Evolutionary conservation across 1,140 invertebrate genomes (phyloP), one percentile per base, ranked within the genome.

Genomic region (Temnothorax curvispinosus): DNA sequence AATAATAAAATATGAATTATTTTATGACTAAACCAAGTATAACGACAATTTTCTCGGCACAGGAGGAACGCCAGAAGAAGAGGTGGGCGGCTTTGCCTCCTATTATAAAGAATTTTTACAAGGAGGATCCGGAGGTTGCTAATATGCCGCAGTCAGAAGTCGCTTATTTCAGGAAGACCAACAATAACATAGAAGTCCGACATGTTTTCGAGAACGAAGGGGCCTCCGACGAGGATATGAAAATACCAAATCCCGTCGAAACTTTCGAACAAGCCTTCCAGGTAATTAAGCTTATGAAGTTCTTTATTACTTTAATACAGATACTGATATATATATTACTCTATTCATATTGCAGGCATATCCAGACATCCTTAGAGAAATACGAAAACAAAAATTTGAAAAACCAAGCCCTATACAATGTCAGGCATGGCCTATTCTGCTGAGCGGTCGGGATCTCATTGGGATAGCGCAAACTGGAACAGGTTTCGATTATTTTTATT

Each of bases 391-490:
- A 93, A 97, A 97, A 0, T 99, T 99, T 94, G 94, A 95, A 75
- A 95, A 96, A 85, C 99, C 99, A 2, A 98, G 98, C 15, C 99
- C 99, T 3, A 99, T 99, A 93, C 99, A 98, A 92, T 96, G 96
- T 87, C 98, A 99, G 95, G 97, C 98, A 0, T 99, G 98, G 98
- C 98, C 98, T 18, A 96, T 99, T 87, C 94, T 99, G 0, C 93
- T 99, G 7, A 97, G 97, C 91, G 98, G 98, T 0, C 96, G 97
- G 91, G 98, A 99, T 95, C 94, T 99, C 90, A 99, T 99, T 94
- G 98, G 98, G 18, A 99, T 99, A 86, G 98, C 99, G 0, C 98
- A 99, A 95, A 98, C 98, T 41, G 98, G 98, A 82, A 99, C 98
- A 47, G 98, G 98, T 89, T 60, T 71, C 3, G 2, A 35, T 98